phyloP scores from a whole-genome alignment of 2,113 vertebrate species.

The Amazona vittata region DNA sequence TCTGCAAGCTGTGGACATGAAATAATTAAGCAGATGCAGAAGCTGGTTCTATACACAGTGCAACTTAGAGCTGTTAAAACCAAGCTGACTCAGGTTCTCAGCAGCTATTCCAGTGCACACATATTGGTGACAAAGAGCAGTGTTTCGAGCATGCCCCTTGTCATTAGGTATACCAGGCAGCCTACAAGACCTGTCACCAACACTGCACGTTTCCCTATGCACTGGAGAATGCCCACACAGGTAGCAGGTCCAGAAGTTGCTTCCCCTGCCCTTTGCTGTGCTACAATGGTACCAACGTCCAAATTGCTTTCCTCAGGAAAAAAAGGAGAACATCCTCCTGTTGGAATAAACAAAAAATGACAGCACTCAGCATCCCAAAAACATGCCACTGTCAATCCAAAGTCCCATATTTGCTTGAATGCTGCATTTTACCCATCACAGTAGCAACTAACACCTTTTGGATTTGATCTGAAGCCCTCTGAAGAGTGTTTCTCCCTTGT shows the following conservation, averaged over 20 bases:
- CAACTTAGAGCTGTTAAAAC: background rate
- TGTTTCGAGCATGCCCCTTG: background rate
- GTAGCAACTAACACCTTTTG: background rate
- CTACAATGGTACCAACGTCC: background rate
- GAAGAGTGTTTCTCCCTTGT: background rate
- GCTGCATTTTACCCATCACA: background rate
- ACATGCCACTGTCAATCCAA: fast-evolving
- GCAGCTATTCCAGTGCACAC: background rate
- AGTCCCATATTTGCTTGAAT: background rate
- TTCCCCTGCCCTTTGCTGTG: fast-evolving
- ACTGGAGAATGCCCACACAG: background rate
- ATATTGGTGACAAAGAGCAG: background rate
- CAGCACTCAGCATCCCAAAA: background rate
- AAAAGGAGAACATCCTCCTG: too few relatives aligned
- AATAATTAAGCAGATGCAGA: background rate
- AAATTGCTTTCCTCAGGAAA: background rate
- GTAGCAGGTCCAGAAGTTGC: background rate
- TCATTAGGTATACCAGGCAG: background rate
- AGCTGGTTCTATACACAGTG: background rate
- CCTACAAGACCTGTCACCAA: background rate
- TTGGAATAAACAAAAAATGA: background rate
- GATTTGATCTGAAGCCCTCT: background rate
- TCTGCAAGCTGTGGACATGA: background rate
- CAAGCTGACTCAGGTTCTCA: background rate
- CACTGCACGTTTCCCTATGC: background rate